A percentile compares a stretch with the other conserved stretches of the same genome.
These are phyloP conservation scores for Ptiloglossa arizonensis DNA, from an alignment of 1,140 invertebrate species.

Conservation along the genomic window DNA sequence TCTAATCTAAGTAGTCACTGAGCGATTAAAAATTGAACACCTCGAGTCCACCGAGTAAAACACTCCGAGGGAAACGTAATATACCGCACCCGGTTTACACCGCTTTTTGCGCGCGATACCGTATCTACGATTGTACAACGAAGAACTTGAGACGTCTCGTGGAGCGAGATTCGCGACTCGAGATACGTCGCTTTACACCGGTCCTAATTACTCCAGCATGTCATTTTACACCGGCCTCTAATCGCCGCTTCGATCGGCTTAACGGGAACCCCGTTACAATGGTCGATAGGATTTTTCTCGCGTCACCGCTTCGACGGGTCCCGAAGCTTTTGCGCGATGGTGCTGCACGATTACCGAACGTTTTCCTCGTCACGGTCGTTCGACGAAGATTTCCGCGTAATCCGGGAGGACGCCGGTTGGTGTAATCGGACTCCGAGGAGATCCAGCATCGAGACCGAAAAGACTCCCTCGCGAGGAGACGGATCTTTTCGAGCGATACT, in stretches of 20 bases:
- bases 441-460: too few species aligned
- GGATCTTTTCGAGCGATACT: too few species aligned
- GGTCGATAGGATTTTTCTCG: conserved; percentile 64
- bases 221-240: conserved; percentile 47
- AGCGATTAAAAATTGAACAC: too few species aligned
- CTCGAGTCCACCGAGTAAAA: too few species aligned
- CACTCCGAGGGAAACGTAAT: too few species aligned
- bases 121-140: conserved; percentile 51
- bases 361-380: not conserved
- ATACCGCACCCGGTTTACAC: not conserved
- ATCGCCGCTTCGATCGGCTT: conserved; percentile 47
- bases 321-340: not conserved
- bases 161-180: conserved; percentile 35
- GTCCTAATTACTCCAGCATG: conserved; percentile 20
- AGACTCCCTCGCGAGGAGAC: too few species aligned
- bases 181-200: conserved; percentile 44
- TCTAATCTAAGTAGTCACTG: too few species aligned
- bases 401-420: not conserved
- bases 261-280: conserved; percentile 60
- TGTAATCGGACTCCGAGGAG: conserved; percentile 20
- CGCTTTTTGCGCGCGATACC: conserved; percentile 29
- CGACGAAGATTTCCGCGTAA: not conserved
- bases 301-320: conserved; percentile 22
- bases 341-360: conserved; percentile 22
- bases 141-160: conserved; percentile 29